Evolutionary conservation across 2,888 invertebrate species (phyloP).

Genomic region (Sicus ferrugineus): DNA sequence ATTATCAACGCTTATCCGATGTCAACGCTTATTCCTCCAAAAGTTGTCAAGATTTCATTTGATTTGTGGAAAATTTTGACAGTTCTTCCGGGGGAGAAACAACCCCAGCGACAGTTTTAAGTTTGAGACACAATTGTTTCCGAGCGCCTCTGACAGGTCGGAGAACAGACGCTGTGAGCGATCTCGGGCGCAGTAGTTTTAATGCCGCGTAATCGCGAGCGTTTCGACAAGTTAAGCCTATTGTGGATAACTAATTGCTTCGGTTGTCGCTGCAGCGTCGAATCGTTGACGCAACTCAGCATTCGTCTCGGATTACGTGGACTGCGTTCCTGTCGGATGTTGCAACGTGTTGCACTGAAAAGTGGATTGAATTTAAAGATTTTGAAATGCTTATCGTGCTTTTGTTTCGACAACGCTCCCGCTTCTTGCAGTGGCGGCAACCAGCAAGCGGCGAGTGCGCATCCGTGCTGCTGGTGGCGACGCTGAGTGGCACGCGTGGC

Average conservation of each 20-base stretch:
- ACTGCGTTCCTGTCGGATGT: background rate
- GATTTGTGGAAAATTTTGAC: constrained; percentile 21
- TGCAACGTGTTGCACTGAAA: constrained; percentile 10
- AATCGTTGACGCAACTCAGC: background rate
- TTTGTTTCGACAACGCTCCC: background rate
- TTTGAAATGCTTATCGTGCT: background rate
- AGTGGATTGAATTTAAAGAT: constrained; percentile 10
- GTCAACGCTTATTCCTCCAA: background rate
- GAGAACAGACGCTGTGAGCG: background rate
- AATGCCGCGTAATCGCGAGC: constrained; percentile 4
- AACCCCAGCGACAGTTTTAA: background rate
- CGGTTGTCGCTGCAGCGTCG: background rate
- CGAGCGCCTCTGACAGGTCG: background rate
- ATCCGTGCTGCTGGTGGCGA: background rate
- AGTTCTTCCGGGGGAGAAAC: background rate
- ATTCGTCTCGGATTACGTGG: constrained; percentile 21
- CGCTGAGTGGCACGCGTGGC: constrained; percentile 4
- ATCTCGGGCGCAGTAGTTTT: background rate
- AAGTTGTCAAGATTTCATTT: constrained; percentile 23
- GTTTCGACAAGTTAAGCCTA: background rate
- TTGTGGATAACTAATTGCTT: background rate
- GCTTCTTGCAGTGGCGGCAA: constrained; percentile 4
- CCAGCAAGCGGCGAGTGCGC: background rate
- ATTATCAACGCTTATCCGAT: constrained; percentile 26
- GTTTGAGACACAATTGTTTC: constrained; percentile 7